Percentiles rank a stretch among this genome's conserved stretches.
Evolutionary conservation across 2,797 vertebrate species (phyloP).

Genomic region (Hipposideros larvatus): DNA sequence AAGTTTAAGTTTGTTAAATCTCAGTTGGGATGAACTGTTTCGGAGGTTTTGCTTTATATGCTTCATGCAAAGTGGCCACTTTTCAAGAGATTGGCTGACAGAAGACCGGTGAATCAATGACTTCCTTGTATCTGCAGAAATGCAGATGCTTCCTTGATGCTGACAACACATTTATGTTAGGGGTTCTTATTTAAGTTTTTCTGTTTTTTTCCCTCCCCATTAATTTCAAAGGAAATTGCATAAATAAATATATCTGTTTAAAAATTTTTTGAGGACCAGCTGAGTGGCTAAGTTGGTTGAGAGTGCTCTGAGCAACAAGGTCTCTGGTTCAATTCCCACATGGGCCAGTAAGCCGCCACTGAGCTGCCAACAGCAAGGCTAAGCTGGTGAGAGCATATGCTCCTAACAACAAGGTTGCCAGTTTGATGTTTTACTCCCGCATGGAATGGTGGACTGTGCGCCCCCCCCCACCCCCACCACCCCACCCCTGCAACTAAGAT

Average conservation of each 20-base stretch:
- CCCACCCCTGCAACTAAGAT: too few relatives aligned
- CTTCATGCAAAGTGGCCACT: neutral
- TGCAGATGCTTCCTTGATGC: neutral
- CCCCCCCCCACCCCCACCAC: too few relatives aligned
- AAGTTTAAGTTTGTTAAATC: constrained; percentile 35
- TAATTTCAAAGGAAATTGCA: constrained; percentile 60
- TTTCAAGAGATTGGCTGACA: neutral
- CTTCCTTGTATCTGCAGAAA: constrained; percentile 56
- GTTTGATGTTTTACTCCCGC: too few relatives aligned
- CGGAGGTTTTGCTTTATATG: constrained; percentile 30
- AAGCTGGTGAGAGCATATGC: too few relatives aligned
- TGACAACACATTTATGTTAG: neutral
- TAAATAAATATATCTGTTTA: constrained; percentile 45
- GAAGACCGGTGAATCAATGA: neutral
- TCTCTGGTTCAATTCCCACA: too few relatives aligned
- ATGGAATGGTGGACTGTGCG: too few relatives aligned
- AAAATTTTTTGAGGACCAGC: neutral
- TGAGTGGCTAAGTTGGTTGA: too few relatives aligned
- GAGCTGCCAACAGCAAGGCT: too few relatives aligned
- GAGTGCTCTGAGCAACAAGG: too few relatives aligned
- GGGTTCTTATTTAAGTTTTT: neutral
- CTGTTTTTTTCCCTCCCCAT: neutral
- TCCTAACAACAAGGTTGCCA: too few relatives aligned
- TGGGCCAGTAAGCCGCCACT: too few relatives aligned
- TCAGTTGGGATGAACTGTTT: neutral